phyloP scores from a whole-genome alignment of 2,888 invertebrate species.

The Crossocerus cetratus region DNA sequence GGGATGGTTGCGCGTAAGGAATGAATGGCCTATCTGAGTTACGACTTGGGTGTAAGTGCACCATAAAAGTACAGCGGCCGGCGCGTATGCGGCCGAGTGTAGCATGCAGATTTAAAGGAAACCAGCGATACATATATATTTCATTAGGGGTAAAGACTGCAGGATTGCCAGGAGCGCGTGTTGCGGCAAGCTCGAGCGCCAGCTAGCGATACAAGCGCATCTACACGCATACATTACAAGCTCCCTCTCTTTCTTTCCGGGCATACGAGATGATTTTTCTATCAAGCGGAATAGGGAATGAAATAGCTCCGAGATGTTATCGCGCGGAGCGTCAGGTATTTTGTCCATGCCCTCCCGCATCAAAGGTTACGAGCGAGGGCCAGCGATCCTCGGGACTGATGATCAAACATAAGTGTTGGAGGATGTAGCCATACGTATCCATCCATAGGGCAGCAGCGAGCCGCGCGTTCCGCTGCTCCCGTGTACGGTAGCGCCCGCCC shows the following conservation, averaged over 20 bases:
- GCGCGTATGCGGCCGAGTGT: too few relatives aligned
- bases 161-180: constrained; percentile 38
- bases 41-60: too few relatives aligned
- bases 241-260: background rate
- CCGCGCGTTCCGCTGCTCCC: constrained; percentile 20
- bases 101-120: constrained; percentile 1
- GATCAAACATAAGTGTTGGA: constrained; percentile 51
- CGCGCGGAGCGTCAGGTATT: constrained; percentile 60
- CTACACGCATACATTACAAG: too few relatives aligned
- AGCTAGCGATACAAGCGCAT: background rate
- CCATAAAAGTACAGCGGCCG: too few relatives aligned
- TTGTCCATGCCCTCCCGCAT: constrained; percentile 62
- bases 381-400: constrained; percentile 53
- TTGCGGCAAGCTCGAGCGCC: constrained; percentile 40
- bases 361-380: constrained; percentile 62
- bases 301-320: constrained; percentile 69
- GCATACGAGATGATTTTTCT: constrained; percentile 58
- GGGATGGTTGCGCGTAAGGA: too few relatives aligned
- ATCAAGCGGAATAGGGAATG: constrained; percentile 62
- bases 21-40: too few relatives aligned
- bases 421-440: constrained; percentile 13
- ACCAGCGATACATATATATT: constrained; percentile 36
- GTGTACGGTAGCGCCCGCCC: constrained; percentile 38
- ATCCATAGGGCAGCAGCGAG: constrained; percentile 18
- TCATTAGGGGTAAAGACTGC: constrained; percentile 36